Conservation (phyloP, 2,797 vertebrate genomes). For the Sebastes itinus region DNA sequence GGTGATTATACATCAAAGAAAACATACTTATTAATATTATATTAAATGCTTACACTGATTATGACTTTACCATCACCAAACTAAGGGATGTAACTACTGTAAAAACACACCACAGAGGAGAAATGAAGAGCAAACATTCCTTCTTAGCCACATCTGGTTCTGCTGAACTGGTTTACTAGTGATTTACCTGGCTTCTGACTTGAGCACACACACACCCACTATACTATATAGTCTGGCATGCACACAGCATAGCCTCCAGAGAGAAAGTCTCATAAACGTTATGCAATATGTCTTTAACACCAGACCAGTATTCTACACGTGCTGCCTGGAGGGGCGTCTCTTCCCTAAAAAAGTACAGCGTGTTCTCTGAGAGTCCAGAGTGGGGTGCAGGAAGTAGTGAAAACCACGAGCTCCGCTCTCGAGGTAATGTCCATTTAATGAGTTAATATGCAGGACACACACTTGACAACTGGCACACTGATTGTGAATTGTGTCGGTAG, state of each 20-base stretch:
- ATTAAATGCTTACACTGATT: too few species aligned
- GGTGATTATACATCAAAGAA: too few species aligned
- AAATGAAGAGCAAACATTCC: not conserved
- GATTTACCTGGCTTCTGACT: conserved; percentile 1
- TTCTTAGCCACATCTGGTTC: conserved; percentile 18
- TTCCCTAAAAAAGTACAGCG: conserved; percentile 59
- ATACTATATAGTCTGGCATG: not conserved
- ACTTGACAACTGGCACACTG: not conserved
- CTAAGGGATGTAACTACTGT: not conserved
- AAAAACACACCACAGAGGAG: not conserved
- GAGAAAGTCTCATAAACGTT: conserved; percentile 44
- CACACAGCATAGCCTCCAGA: conserved; percentile 18
- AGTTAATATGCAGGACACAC: not conserved
- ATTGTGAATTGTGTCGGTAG: not conserved
- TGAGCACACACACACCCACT: not conserved
- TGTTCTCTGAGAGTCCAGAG: conserved; percentile 56
- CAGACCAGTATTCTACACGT: conserved; percentile 28
- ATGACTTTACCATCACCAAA: not conserved
- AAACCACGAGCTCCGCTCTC: not conserved
- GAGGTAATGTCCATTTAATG: not conserved
- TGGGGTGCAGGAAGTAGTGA: not conserved
- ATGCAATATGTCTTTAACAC: conserved; percentile 16
- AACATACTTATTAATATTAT: too few species aligned
- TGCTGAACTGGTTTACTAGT: conserved; percentile 22
- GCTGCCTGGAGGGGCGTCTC: conserved; percentile 48